These are phyloP conservation scores for Pseudopleuronectes americanus DNA, from an alignment of 2,797 vertebrate genomes.

Conservation along the genomic window DNA sequence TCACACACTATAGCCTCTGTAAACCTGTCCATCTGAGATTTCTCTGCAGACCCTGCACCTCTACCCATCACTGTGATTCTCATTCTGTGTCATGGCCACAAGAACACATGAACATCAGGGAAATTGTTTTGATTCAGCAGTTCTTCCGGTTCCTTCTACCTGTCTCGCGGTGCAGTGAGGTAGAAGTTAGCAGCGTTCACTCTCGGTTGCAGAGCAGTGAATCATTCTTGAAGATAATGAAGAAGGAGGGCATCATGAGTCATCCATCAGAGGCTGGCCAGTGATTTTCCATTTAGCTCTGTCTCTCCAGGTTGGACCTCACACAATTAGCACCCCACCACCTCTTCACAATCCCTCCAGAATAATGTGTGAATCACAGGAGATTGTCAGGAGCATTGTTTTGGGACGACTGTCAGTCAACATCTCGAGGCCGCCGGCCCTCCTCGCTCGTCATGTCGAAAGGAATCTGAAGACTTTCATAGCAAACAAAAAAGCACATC, in stretches of 20 bases:
- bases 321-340: conserved; percentile 58
- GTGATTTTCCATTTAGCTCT: conserved; percentile 64
- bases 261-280: conserved; percentile 52
- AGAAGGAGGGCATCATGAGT: conserved; percentile 55
- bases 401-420: conserved; percentile 54
- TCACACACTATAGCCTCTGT: too few species aligned
- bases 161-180: conserved; percentile 31
- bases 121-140: neutral
- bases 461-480: conserved; percentile 21
- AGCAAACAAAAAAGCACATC: conserved; percentile 16
- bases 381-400: conserved; percentile 27
- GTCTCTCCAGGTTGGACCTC: conserved; percentile 52
- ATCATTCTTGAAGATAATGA: conserved; percentile 47
- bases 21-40: too few species aligned
- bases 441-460: conserved; percentile 15
- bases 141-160: conserved; percentile 17
- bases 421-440: conserved; percentile 18
- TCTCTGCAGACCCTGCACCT: too few species aligned
- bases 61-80: too few species aligned
- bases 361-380: conserved; percentile 47
- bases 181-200: conserved; percentile 34
- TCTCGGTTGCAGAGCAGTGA: conserved; percentile 50
- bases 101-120: conserved; percentile 21
- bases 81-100: too few species aligned
- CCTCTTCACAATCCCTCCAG: conserved; percentile 25